phyloP scores from a whole-genome alignment of 2,888 invertebrate species.

The Caenorhabditis sinica region DNA sequence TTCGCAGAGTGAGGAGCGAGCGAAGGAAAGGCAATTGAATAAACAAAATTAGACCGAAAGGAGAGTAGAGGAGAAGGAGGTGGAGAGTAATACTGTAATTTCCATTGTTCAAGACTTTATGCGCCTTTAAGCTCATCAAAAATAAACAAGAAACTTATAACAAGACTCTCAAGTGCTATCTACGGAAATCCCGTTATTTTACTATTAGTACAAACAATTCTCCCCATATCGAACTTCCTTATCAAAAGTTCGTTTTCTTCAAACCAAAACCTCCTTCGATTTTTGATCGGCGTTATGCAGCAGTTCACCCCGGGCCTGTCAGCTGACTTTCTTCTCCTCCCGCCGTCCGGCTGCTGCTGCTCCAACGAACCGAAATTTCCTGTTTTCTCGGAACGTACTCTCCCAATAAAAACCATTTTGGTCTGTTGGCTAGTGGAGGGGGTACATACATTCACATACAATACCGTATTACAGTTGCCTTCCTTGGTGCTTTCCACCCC shows the following conservation, averaged over 20 bases:
- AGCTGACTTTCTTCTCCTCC: conserved; percentile 22
- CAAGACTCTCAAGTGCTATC: no score
- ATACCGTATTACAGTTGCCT: conserved; percentile 24
- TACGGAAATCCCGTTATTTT: not conserved
- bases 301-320: not conserved
- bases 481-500: not conserved
- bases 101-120: no score
- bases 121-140: no score
- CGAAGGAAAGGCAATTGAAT: conserved; percentile 29
- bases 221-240: not conserved
- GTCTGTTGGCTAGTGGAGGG: not conserved
- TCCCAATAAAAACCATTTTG: no score
- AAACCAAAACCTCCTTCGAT: not conserved
- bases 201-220: not conserved
- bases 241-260: not conserved
- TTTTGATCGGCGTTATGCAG: conserved; percentile 5
- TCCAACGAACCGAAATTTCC: not conserved
- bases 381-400: not conserved
- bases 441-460: not conserved
- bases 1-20: not conserved
- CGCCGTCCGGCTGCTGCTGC: not conserved
- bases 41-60: conserved; percentile 33
- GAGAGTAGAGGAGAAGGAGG: not conserved
- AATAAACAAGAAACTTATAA: no score
- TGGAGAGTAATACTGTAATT: no score